Base-by-base conservation (phyloP, 2,888 invertebrate species). In the Acrobasis repandana region DNA sequence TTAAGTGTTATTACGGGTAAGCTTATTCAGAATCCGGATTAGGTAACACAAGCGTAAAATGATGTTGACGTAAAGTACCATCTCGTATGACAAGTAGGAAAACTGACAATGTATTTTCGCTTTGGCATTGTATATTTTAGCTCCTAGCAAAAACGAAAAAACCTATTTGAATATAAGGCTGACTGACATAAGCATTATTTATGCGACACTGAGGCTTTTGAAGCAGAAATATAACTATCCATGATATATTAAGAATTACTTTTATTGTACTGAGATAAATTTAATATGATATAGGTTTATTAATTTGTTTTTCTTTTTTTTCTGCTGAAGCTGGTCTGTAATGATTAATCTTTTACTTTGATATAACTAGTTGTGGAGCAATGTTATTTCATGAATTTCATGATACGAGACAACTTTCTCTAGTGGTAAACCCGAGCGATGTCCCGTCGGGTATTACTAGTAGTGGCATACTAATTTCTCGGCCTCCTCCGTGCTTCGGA, bases 31-130 rank as follows among this genome's bases (percentile, higher is more conserved):
- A 63, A 63, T 60, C 56, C 61, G 64, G 61, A 61, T 66, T 61
- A 66, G 50, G 47, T 59, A 58, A 63, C 58, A 60, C 43, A 56
- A 59, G 66, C 63, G 66, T 63, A 64, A 64, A 66, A 64, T 64
- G 60, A 64, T 58, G 51, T 51, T 59, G 58, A 58, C 54, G 38
- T 18, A 54, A 36, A 54, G 14, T 43, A 54, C 15, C 20, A 38
- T 38, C 9, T 38, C 38, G 36, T 54, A 15, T 54, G 54, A 20
- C 54, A 34, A 54, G 54, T n/a, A n/a, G 10, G 20, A 54, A 52
- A 36, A 16, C 36, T 54, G 54, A 38, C 36, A 38, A 54, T 54
- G 34, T 58, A 54, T 61, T 56, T 60, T 46, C 36, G 50, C 48
- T 59, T 58, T 58, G 58, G 28, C 16, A 36, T 58, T 57, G 36